These are phyloP conservation scores for Epirrita christyi DNA, from an alignment of 2,888 invertebrate species.

Conservation along the genomic window DNA sequence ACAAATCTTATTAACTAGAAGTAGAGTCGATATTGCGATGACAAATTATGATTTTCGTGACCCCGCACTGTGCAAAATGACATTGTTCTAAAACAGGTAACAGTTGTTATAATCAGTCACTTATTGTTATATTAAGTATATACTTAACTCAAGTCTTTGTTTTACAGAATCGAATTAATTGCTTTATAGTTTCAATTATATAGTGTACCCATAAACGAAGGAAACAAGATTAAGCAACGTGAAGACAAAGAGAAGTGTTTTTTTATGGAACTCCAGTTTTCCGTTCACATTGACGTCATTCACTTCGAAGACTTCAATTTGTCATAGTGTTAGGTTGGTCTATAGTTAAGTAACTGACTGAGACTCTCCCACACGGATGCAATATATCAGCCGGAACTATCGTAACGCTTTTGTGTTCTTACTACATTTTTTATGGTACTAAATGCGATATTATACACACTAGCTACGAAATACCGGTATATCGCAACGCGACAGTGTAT, in stretches of 20 bases:
- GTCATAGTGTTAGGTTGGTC: no score
- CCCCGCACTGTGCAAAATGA: conserved; percentile 40
- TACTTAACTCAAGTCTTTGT: conserved; percentile 15
- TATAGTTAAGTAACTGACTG: no score
- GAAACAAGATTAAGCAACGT: conserved; percentile 17
- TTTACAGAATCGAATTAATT: conserved; percentile 18
- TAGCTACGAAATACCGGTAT: no score
- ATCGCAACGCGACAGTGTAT: no score
- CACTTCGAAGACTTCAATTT: no score
- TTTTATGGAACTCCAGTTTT: conserved; percentile 6
- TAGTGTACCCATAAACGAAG: conserved; percentile 9
- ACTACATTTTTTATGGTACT: no score
- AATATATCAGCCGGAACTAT: no score
- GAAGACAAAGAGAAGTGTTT: conserved; percentile 8
- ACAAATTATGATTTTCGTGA: conserved; percentile 17
- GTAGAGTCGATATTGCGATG: conserved; percentile 23
- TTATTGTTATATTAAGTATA: conserved; percentile 38
- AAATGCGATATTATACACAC: no score
- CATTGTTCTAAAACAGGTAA: conserved; percentile 53
- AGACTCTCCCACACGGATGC: no score
- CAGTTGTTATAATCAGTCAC: conserved; percentile 20
- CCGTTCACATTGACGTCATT: background rate
- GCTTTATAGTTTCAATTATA: background rate
- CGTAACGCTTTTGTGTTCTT: no score
- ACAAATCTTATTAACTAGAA: conserved; percentile 14